Base-by-base conservation (phyloP, 2,113 vertebrate species). In the Bucco capensis region DNA sequence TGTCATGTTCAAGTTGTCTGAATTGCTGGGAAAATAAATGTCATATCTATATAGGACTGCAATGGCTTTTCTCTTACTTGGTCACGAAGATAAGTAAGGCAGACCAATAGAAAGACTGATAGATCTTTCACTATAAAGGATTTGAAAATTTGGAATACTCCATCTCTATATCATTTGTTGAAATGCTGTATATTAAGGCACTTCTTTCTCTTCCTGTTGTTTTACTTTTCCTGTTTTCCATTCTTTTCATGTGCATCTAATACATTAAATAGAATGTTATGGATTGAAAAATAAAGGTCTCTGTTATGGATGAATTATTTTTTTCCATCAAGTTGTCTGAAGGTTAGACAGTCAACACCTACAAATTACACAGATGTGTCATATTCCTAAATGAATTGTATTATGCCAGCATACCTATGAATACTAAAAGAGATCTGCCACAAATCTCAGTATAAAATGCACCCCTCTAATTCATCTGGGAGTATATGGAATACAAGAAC, bases 311-410 rank as follows among this genome's bases (percentile, higher is more conserved):
- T 93, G 84, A 94, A 96, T 92, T 95, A 92, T 95, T 96, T 94
- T 96, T 93, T 93, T 73, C 92, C 91, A 96, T 96, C 78, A 95
- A 96, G 58, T 96, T 93, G 69, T 95, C 94, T 96, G 90, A 96
- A 96, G 92, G 90, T 95, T 97, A 96, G 86, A 84, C 79, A 96
- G 84, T 96, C 94, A 97, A 95, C 90, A 96, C 90, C 94, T 97
- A 96, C 91, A 96, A 96, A 97, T 97, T 96, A 95, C 65, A 91
- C 28, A 96, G 89, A 95, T 95, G 44, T 93, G 86, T 89, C 93
- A 94, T 93, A 93, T 88, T 93, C 87, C 92, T 97, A 97, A 97
- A 96, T 96, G 87, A 97, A 96, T 95, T 97, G 77, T 93, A 89
- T 96, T 96, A 95, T 83, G 89, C 86, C 13, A 11, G 80, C 95